Base-by-base conservation (phyloP, 2,113 vertebrate species). In the Galeopterus variegatus region DNA sequence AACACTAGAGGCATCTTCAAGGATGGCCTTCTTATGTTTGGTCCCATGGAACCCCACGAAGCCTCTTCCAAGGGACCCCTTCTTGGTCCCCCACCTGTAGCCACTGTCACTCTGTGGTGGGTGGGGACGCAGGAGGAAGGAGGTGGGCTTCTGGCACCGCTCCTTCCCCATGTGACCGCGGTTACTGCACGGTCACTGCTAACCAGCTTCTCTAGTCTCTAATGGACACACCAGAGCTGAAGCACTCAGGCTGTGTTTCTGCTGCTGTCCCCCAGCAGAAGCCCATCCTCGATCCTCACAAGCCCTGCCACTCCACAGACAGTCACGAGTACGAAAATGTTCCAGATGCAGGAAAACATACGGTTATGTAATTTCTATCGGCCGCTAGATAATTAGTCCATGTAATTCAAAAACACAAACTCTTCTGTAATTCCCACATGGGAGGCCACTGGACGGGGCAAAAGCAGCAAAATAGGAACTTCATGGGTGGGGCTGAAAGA, bases 401-500 rank as follows among this genome's bases (percentile, higher is more conserved):
- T 54, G 73, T 24, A 21, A 80, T n/a, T 86, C 12, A 17, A 31
- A 90, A 70, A 50, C 79, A 82, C 24, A 72, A 2, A 90, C 77
- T 50, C 79, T 54, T 85, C 80, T 77, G 10, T 15, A 69, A 91
- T 69, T 88, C 88, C 95, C 93, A 79, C 3, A 45, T 13, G 85
- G 11, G 62, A 62, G 70, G 91, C 73, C 73, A 65, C 5, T 7
- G 41, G 88, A 45, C 79, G 11, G 45, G 56, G 92, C 80, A 76
- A 90, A 88, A 93, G 62, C 50, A 86, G 58, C 67, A 52, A 65
- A 83, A 52, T 1, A 94, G 93, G 73, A 96, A 95, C 95, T 95
- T 87, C 56, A 41, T 50, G 94, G 97, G 95, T 69, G 90, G 64
- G 50, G 64, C 12, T 7, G 58, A 67, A 94, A 94, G 65, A 41